Percentiles rank a stretch among this genome's conserved stretches.
phyloP scores from a whole-genome alignment of 2,888 invertebrate species.

The Dimorphilus gyrociliatus region DNA sequence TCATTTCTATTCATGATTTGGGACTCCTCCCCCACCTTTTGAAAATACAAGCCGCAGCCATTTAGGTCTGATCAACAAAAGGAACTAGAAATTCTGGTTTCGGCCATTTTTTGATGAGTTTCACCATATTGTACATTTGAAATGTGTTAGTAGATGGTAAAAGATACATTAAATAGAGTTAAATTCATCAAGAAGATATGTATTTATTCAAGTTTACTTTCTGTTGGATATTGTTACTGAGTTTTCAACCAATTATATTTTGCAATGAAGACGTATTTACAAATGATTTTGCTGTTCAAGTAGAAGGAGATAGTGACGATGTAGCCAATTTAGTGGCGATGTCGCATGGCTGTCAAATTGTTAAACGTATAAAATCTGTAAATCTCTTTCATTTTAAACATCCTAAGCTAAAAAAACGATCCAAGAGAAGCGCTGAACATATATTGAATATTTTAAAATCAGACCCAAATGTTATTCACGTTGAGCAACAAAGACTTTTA shows the following conservation, averaged over 20 bases:
- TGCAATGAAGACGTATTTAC: too few relatives aligned
- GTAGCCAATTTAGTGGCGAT: constrained; percentile 17
- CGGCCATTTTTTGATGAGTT: too few relatives aligned
- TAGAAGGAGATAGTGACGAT: constrained; percentile 10
- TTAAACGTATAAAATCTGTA: constrained; percentile 15
- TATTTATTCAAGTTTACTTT: too few relatives aligned
- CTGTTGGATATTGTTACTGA: constrained; percentile 1
- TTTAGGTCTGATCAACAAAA: too few relatives aligned
- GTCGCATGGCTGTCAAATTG: constrained; percentile 17
- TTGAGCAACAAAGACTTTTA: constrained; percentile 20
- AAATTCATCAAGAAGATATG: too few relatives aligned
- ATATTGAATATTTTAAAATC: constrained; percentile 11
- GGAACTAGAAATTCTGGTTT: too few relatives aligned
- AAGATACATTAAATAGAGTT: too few relatives aligned
- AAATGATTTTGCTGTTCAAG: constrained; percentile 16
- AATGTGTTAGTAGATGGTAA: too few relatives aligned
- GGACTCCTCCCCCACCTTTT: too few relatives aligned
- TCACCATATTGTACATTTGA: too few relatives aligned
- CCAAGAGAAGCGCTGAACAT: constrained; percentile 21
- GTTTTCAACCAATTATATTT: not conserved
- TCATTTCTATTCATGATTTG: too few relatives aligned
- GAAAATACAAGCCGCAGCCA: too few relatives aligned
- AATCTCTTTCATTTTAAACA: constrained; percentile 15
- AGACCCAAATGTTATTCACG: constrained; percentile 20
- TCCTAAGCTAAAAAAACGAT: constrained; percentile 13